Conservation (phyloP, 2,888 invertebrate species). For the Melieria omissa region DNA sequence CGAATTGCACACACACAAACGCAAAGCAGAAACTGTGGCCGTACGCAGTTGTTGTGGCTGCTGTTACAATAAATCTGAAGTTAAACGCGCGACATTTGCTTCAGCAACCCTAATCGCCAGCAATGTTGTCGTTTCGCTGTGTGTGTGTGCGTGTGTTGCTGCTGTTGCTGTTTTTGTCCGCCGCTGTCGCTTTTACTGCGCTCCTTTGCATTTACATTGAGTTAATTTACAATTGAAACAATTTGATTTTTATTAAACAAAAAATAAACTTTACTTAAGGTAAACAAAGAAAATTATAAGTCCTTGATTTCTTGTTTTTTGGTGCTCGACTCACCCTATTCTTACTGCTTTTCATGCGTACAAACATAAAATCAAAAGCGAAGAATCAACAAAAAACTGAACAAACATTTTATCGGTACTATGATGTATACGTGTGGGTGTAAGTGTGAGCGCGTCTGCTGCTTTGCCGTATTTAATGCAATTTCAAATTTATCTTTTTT, state of each 20-base stretch:
- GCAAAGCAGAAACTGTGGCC: no score
- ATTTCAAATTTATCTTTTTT: constrained; percentile 2
- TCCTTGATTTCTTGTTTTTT: no score
- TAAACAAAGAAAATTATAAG: no score
- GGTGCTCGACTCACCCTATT: no score
- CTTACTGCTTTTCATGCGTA: neutral
- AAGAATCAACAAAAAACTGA: constrained; percentile 2
- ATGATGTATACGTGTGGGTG: neutral
- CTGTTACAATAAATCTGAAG: no score
- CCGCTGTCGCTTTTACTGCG: constrained; percentile 14
- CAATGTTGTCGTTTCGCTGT: neutral
- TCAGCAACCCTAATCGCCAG: no score
- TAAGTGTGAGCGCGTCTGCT: neutral
- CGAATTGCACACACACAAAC: neutral
- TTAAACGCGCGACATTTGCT: no score
- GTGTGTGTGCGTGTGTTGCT: constrained; percentile 30
- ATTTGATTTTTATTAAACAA: no score
- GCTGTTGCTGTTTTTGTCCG: constrained; percentile 18
- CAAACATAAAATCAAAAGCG: constrained; percentile 7
- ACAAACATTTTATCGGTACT: constrained; percentile 1
- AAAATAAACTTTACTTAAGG: no score
- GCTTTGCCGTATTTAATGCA: neutral
- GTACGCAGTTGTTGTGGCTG: no score
- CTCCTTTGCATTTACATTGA: no score
- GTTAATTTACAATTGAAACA: no score